Evolutionary conservation across 1,140 invertebrate species (phyloP), one percentile per base, ranked within the genome.

Genomic region (Anastatus disparis): DNA sequence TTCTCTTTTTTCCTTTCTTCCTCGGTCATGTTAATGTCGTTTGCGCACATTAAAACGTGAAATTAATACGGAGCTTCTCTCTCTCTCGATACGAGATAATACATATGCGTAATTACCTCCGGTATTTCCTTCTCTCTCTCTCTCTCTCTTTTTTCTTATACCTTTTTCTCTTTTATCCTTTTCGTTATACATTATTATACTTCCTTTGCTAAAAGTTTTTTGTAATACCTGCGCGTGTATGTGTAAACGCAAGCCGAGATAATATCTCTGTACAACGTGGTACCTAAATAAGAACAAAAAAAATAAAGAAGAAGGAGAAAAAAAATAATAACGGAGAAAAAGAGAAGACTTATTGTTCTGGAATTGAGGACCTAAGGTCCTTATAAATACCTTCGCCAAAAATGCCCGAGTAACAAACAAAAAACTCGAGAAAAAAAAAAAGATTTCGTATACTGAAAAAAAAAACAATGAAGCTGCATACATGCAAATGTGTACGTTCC

Each of bases 21-120:
- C n/a, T n/a, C n/a, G n/a, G n/a, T n/a, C 50, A 42, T 53, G 31
- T 50, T 29, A 53, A 56, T 26, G 26, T 38, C 62, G 46, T 8
- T 26, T n/a, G 35, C 2, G 38, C 38, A 52, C 26, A 20, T 56
- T 35, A 48, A 65, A 65, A 66, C 38, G 63, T 66, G 63, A 66
- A 66, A 66, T 66, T 66, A 66, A 66, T 66, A 55, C 63, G 17
- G 20, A n/a, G 35, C 62, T 8, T 3, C n/a, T 46, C 2, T 46
- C 12, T 31, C 20, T 22, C 22, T 40, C 48, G 20, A n/a, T 38
- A 52, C 48, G 48, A 35, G 62, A 65, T 65, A 53, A 27, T n/a
- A n/a, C 35, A 52, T 22, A 24, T 38, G 52, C 44, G 40, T 66
- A 66, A 66, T 66, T 66, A 66, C 63, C 63, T 66, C 38, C 63